Percentiles rank a stretch among this genome's conserved stretches.
These are phyloP conservation scores for Speoplatyrhinus poulsoni DNA, from an alignment of 2,113 vertebrate species.

Conservation along the genomic window DNA sequence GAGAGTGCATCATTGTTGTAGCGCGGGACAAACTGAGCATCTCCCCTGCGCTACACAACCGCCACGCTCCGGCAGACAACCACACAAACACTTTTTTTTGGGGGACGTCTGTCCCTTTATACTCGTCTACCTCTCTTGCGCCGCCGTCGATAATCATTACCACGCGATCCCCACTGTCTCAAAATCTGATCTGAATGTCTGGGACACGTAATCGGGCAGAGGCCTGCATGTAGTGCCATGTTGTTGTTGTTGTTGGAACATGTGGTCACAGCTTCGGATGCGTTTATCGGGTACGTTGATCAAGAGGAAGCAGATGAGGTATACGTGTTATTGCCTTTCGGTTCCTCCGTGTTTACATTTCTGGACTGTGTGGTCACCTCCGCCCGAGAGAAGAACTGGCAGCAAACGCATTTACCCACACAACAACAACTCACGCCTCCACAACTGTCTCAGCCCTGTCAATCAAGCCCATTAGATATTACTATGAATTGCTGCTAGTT, in stretches of 20 bases:
- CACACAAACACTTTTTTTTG: conserved; percentile 50
- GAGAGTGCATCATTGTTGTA: conserved; percentile 51
- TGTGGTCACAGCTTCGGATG: conserved; percentile 30
- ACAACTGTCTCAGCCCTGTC: conserved; percentile 57
- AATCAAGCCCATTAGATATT: conserved; percentile 68
- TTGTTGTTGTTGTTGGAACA: conserved; percentile 29
- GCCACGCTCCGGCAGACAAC: conserved; percentile 63
- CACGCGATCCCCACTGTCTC: conserved; percentile 47
- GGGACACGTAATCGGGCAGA: conserved; percentile 44
- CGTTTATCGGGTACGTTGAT: conserved; percentile 44
- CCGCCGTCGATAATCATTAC: conserved; percentile 58
- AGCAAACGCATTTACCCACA: conserved; percentile 71
- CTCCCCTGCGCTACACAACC: conserved; percentile 47
- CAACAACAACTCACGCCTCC: conserved; percentile 17
- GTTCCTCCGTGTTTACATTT: conserved; percentile 69
- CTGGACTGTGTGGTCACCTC: conserved; percentile 65
- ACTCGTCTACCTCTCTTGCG: conserved; percentile 46
- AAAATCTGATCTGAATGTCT: conserved; percentile 52
- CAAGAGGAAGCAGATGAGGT: conserved; percentile 54
- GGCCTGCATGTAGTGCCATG: conserved; percentile 25
- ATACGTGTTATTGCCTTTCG: conserved; percentile 43
- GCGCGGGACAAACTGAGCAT: conserved; percentile 37
- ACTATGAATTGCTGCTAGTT: conserved; percentile 65
- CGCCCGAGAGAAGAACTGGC: conserved; percentile 61
- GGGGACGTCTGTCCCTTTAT: conserved; percentile 60